A percentile compares a stretch with the other conserved stretches of the same genome.
phyloP scores from a whole-genome alignment of 2,888 invertebrate species.

The Sminthurinus aureus region DNA sequence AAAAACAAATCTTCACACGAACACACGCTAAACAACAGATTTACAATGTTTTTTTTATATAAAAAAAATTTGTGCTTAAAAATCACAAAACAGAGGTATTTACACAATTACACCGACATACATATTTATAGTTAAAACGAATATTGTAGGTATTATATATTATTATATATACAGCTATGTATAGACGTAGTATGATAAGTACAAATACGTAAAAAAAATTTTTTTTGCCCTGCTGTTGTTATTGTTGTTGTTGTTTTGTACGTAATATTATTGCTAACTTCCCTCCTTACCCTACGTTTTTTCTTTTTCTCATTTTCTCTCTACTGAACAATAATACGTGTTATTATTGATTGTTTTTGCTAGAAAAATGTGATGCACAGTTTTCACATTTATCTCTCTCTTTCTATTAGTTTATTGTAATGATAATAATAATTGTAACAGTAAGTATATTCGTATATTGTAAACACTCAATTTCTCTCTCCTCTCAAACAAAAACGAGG shows the following conservation, averaged over 20 bases:
- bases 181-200: not conserved
- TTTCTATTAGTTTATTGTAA: no score
- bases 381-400: not conserved
- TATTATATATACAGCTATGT: no score
- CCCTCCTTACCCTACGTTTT: conserved; percentile 2
- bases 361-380: not conserved
- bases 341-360: not conserved
- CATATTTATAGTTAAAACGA: no score
- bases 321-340: not conserved
- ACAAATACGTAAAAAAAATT: conserved; percentile 20
- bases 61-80: not conserved
- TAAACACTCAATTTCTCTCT: not conserved
- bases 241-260: conserved; percentile 22
- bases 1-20: not conserved
- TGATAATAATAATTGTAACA: not conserved
- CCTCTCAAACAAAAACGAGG: not conserved
- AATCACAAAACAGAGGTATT: not conserved
- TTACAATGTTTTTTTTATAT: conserved; percentile 1
- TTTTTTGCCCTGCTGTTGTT: conserved; percentile 19
- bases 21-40: not conserved
- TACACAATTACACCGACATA: not conserved
- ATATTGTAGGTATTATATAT: not conserved
- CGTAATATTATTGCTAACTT: not conserved
- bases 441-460: not conserved
- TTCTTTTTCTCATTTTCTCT: not conserved